Base-by-base conservation (phyloP, 1,140 invertebrate genomes). In the Drosophila bifasciata region DNA sequence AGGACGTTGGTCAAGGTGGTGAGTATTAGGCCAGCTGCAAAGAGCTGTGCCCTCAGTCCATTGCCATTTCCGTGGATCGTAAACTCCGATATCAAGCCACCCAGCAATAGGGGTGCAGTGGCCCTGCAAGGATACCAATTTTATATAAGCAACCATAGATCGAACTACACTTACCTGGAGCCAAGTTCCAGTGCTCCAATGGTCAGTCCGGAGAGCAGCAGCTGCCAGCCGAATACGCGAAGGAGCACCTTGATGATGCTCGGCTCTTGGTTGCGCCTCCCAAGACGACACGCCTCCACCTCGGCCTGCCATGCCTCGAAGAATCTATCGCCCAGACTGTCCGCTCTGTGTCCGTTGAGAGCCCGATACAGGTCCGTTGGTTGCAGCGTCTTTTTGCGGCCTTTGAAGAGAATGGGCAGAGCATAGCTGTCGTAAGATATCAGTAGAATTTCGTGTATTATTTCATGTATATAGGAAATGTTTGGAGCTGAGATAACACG, bases 11-110 rank as follows among this genome's bases (percentile, higher is more conserved):
- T 25, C 0, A 91, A 91, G 36, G 92, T 94, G 2, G 93, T 89
- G 3, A 93, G 2, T 21, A 94, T 92, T 11, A 95, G 92, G n/a
- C 93, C 94, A 17, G 90, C 91, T 0, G 93, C 94, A 71, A 93
- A 95, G 11, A 92, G 90, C 15, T 94, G 75, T 0, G 94, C 94
- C 3, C 91, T 92, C 0, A 91, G 61, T 6, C 45, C 69, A 43
- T 70, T 57, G 6, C 60, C 36, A 49, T 79, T 68, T 21, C 71
- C 71, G 52, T 68, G 48, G 5, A 28, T 21, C 0, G 83, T 64
- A 39, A 89, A 90, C 19, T 88, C 85, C 1, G 63, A 28, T 51
- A 90, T 80, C 9, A 90, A 57, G 7, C 76, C 83, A 17, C 66
- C 84, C 3, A 90, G 53, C 39, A 79, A 76, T 0, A 90, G 32